Conservation (phyloP, 2,797 vertebrate species). For the Sebastes baramenuke region DNA sequence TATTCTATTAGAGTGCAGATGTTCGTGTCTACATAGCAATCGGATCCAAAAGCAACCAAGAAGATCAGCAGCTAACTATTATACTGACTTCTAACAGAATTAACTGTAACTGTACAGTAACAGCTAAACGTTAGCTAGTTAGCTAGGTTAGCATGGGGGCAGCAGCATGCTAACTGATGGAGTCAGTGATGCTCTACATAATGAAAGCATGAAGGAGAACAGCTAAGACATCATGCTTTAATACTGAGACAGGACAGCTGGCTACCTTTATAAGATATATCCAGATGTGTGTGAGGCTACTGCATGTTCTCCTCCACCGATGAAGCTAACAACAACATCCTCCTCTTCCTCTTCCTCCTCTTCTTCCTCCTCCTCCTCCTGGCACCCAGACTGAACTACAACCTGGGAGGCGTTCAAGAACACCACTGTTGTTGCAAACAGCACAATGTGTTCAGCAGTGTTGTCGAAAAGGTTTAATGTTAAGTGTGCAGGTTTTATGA, state of each 20-base stretch:
- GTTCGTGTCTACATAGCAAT: too few relatives aligned
- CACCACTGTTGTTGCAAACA: not conserved
- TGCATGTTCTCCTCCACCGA: slow-evolving; percentile 34
- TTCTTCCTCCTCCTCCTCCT: not conserved
- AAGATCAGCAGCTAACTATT: rapidly evolving
- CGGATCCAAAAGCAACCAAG: rapidly evolving
- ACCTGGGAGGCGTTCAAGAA: slow-evolving; percentile 45
- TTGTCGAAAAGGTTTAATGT: too few relatives aligned
- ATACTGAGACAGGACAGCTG: not conserved
- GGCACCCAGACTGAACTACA: not conserved
- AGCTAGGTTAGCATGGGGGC: slow-evolving; percentile 31
- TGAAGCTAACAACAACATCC: slow-evolving; percentile 51
- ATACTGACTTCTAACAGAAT: rapidly evolving
- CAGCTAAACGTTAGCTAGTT: not conserved
- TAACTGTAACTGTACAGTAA: not conserved
- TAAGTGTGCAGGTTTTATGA: too few relatives aligned
- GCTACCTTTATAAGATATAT: slow-evolving; percentile 60
- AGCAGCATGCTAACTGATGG: slow-evolving; percentile 9
- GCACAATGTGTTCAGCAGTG: rapidly evolving
- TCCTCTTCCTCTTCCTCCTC: not conserved
- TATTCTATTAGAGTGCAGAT: not conserved
- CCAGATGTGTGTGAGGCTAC: slow-evolving; percentile 28
- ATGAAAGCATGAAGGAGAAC: not conserved
- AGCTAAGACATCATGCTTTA: not conserved
- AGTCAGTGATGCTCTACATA: not conserved